Evolutionary conservation across 2,797 vertebrate species (phyloP).

Genomic region (Holocentrus rufus): DNA sequence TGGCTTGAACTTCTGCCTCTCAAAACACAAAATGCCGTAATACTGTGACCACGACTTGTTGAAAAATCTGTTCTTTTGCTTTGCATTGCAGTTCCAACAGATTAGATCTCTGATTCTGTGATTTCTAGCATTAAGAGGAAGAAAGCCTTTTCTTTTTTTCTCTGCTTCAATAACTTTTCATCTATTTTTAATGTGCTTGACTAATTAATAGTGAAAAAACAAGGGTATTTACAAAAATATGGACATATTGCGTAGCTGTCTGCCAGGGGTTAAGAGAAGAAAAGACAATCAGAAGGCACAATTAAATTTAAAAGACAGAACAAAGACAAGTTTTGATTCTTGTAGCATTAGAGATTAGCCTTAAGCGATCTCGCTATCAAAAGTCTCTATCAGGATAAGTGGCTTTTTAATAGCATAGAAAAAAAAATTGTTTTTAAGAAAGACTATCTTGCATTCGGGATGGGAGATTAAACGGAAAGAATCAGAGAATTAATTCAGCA

Average conservation of each 20-base stretch:
- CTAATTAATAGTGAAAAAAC: slow-evolving; percentile 26
- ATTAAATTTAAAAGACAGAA: not conserved
- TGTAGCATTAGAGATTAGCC: slow-evolving; percentile 15
- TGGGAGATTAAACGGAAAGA: not conserved
- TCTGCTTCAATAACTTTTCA: slow-evolving; percentile 7
- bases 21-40: too few species aligned
- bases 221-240: not conserved
- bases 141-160: not conserved
- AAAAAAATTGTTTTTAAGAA: slow-evolving; percentile 9
- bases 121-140: not conserved
- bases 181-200: slow-evolving; percentile 31
- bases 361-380: slow-evolving; percentile 17
- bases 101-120: not conserved
- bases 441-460: slow-evolving; percentile 15
- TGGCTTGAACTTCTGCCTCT: too few species aligned
- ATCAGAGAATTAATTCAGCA: slow-evolving; percentile 23
- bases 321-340: slow-evolving; percentile 16
- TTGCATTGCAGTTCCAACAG: not conserved
- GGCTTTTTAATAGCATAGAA: slow-evolving; percentile 17
- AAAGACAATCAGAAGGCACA: slow-evolving; percentile 6
- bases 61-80: not conserved
- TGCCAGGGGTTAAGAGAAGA: slow-evolving; percentile 28
- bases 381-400: slow-evolving; percentile 21
- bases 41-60: not conserved
- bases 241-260: slow-evolving; percentile 5